Conservation (phyloP, 2,888 invertebrate genomes). For the Chrysolina haemoptera region DNA sequence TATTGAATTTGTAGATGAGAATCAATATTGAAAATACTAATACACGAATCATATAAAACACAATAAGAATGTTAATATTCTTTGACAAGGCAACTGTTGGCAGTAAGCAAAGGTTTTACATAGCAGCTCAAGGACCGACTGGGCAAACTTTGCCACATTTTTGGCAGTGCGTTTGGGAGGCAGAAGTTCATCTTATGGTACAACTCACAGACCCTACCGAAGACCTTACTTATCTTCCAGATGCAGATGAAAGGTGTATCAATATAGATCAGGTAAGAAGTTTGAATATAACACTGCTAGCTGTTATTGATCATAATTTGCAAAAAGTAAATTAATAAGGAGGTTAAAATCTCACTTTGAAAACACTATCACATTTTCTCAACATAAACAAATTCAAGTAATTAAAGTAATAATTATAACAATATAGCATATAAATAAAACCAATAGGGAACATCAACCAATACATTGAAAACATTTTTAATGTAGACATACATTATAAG, state of each 20-base stretch:
- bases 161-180: constrained; percentile 95
- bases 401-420: too few relatives aligned
- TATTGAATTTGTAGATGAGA: too few relatives aligned
- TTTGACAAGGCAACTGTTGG: constrained; percentile 83
- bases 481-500: too few relatives aligned
- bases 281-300: too few relatives aligned
- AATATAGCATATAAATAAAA: too few relatives aligned
- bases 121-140: constrained; percentile 82
- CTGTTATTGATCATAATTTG: neutral
- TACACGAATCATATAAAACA: neutral
- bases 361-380: too few relatives aligned
- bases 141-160: constrained; percentile 75
- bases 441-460: too few relatives aligned
- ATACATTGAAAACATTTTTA: too few relatives aligned
- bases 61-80: neutral
- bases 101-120: constrained; percentile 87
- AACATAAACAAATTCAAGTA: too few relatives aligned
- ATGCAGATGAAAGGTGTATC: constrained; percentile 73
- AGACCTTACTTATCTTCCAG: constrained; percentile 76
- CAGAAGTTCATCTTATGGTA: constrained; percentile 86
- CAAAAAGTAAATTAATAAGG: too few relatives aligned
- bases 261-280: constrained; percentile 77
- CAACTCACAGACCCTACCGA: constrained; percentile 77
- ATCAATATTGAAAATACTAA: too few relatives aligned
- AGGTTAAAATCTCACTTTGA: too few relatives aligned